These are phyloP conservation scores for Temnothorax unifasciatus DNA, from an alignment of 2,888 invertebrate species.

Conservation along the genomic window DNA sequence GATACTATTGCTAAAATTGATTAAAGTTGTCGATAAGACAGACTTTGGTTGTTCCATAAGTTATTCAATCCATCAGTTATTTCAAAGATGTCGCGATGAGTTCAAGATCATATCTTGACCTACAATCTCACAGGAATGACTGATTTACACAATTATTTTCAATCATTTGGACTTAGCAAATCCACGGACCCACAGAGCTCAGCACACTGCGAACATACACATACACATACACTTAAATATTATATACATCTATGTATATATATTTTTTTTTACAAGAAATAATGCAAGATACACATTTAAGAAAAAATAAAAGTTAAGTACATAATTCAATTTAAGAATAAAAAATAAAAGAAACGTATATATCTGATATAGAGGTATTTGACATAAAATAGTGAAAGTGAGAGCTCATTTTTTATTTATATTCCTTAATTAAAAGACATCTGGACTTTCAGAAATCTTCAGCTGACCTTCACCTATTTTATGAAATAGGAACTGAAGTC, in stretches of 20 bases:
- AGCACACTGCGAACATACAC: neutral
- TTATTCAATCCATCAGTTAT: neutral
- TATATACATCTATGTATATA: neutral
- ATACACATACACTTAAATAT: neutral
- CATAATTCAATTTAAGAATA: neutral
- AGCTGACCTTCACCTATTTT: slow-evolving; percentile 54
- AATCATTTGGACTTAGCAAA: neutral
- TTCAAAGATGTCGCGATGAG: slow-evolving; percentile 54
- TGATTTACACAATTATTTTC: neutral
- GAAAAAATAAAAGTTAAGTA: neutral
- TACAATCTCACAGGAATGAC: neutral
- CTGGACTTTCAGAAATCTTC: neutral
- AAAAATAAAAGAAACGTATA: neutral
- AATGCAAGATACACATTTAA: neutral
- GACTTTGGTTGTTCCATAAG: neutral
- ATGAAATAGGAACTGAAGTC: neutral
- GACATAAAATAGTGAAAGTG: neutral
- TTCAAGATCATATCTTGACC: slow-evolving; percentile 31
- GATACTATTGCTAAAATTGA: slow-evolving; percentile 29
- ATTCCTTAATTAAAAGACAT: neutral
- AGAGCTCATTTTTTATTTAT: neutral
- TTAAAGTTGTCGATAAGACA: slow-evolving; percentile 11
- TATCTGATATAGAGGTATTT: neutral
- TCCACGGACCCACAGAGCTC: neutral
- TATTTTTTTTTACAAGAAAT: neutral